These are phyloP conservation scores for Choristoneura rosaceana DNA, from an alignment of 2,888 invertebrate species.

Conservation along the genomic window DNA sequence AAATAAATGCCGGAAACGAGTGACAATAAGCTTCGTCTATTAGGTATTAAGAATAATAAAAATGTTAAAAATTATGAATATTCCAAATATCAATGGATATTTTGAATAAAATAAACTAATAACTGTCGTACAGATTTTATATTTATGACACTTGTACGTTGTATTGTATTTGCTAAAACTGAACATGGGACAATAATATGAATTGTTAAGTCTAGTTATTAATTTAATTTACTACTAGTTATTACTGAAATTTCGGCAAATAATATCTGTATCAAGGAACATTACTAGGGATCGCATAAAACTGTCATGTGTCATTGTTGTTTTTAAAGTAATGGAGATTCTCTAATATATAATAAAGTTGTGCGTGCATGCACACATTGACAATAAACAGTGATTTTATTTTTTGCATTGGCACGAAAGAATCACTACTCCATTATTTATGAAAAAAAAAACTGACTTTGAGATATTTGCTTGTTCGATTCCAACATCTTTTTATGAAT, in stretches of 20 bases:
- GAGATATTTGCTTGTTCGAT: not conserved
- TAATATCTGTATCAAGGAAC: not conserved
- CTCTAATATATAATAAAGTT: too few relatives aligned
- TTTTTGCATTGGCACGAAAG: too few relatives aligned
- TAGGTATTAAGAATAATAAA: constrained; percentile 10
- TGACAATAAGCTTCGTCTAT: constrained; percentile 32
- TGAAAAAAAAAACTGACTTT: too few relatives aligned
- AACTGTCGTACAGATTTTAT: constrained; percentile 36
- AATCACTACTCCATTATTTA: too few relatives aligned
- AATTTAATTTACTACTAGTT: constrained; percentile 12
- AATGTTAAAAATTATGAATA: constrained; percentile 4
- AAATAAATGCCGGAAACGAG: not conserved
- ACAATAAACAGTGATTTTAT: too few relatives aligned
- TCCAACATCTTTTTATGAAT: not conserved
- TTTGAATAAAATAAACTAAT: constrained; percentile 11
- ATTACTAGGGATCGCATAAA: too few relatives aligned
- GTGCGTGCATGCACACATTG: too few relatives aligned
- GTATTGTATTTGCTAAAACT: constrained; percentile 6
- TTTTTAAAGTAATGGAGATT: too few relatives aligned
- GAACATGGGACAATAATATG: constrained; percentile 26
- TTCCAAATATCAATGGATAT: constrained; percentile 9
- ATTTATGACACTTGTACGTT: constrained; percentile 10
- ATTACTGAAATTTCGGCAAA: constrained; percentile 5
- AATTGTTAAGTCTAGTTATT: constrained; percentile 24
- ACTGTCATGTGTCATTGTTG: too few relatives aligned